Conservation (phyloP, 2,888 invertebrate species). For the Hylaea fasciaria region DNA sequence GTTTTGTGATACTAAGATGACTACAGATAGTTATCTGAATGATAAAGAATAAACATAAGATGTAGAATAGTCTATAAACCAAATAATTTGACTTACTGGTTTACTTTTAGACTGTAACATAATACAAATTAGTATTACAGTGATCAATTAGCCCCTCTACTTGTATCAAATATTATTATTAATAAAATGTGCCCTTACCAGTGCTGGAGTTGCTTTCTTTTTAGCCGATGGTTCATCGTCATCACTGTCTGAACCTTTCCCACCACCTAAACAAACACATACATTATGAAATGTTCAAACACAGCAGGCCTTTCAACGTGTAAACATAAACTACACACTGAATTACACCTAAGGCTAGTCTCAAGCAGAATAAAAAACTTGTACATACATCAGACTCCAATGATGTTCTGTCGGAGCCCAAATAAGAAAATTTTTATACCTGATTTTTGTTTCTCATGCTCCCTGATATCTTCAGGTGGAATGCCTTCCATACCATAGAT, state of each 20-base stretch:
- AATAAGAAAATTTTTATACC: constrained; percentile 69
- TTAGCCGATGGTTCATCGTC: constrained; percentile 93
- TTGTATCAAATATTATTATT: background rate
- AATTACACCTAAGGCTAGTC: constrained; percentile 62
- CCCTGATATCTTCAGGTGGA: constrained; percentile 96
- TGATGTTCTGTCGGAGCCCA: constrained; percentile 55
- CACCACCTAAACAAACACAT: constrained; percentile 78
- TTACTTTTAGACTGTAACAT: constrained; percentile 33
- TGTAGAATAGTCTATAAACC: constrained; percentile 14
- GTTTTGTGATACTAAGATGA: constrained; percentile 28
- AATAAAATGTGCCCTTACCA: constrained; percentile 61
- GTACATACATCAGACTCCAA: constrained; percentile 78
- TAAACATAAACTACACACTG: constrained; percentile 67
- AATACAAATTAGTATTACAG: constrained; percentile 31
- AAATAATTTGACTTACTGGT: constrained; percentile 22
- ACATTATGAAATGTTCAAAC: constrained; percentile 19
- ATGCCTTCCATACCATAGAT: constrained; percentile 99
- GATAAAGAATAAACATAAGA: constrained; percentile 29
- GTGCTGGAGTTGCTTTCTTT: constrained; percentile 87
- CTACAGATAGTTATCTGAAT: constrained; percentile 31
- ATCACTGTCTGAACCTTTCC: constrained; percentile 92
- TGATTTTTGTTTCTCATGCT: constrained; percentile 95
- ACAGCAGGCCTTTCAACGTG: constrained; percentile 4
- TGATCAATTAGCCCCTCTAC: constrained; percentile 18
- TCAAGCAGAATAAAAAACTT: constrained; percentile 67